These are phyloP conservation scores for Pica pica DNA, from an alignment of 2,113 vertebrate genomes.

Conservation along the genomic window DNA sequence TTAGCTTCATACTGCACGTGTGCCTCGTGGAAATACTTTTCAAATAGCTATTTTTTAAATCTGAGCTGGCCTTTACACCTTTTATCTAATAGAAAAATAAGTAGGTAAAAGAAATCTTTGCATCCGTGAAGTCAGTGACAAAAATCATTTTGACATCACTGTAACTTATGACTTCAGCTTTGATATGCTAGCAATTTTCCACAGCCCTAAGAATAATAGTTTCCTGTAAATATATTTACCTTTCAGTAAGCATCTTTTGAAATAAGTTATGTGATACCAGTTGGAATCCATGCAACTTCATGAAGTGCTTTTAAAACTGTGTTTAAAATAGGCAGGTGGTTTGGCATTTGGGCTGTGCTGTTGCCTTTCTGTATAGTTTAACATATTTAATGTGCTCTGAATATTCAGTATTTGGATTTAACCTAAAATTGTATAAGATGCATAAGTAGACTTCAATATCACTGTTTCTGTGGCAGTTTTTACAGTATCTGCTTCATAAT, in stretches of 20 bases:
- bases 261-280: background rate
- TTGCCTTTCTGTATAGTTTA: background rate
- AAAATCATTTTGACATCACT: background rate
- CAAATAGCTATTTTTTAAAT: conserved; percentile 25
- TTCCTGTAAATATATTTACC: background rate
- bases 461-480: conserved; percentile 39
- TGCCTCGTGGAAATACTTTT: conserved; percentile 10
- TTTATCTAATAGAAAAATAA: background rate
- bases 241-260: background rate
- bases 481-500: conserved; percentile 16
- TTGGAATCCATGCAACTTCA: conserved; percentile 9
- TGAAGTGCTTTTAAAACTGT: conserved; percentile 32
- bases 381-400: conserved; percentile 25
- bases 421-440: background rate
- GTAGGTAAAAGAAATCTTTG: background rate
- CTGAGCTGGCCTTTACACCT: background rate
- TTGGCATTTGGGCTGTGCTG: background rate
- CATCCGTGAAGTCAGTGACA: background rate
- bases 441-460: background rate
- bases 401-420: conserved; percentile 51
- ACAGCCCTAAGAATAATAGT: background rate
- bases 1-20: background rate
- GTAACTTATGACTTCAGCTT: background rate
- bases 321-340: conserved; percentile 16
- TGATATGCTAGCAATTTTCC: background rate